Percentiles rank a stretch among this genome's conserved stretches.
Conservation (phyloP, 2,888 invertebrate genomes). For the Helleia helle region DNA sequence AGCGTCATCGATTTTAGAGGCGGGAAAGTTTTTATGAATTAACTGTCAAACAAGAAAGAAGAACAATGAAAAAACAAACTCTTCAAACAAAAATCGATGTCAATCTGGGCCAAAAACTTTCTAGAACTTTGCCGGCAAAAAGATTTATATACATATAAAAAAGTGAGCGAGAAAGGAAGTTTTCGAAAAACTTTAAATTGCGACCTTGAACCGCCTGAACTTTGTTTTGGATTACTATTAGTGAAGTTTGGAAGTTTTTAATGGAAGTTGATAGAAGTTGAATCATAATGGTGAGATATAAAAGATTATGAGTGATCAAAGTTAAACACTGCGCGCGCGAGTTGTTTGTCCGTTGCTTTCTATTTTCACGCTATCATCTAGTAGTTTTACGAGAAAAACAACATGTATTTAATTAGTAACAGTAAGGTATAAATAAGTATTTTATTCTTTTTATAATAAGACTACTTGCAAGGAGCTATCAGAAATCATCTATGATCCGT, state of each 20-base stretch:
- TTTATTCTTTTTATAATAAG: no score
- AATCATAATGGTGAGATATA: slow-evolving; percentile 27
- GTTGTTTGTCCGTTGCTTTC: no score
- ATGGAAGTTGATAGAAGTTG: slow-evolving; percentile 11
- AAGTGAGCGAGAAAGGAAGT: slow-evolving; percentile 69
- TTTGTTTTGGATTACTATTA: slow-evolving; percentile 73
- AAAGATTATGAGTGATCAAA: slow-evolving; percentile 21
- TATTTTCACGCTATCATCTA: no score
- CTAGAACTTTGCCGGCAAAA: slow-evolving; percentile 69
- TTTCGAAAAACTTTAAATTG: slow-evolving; percentile 76
- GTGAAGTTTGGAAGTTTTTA: slow-evolving; percentile 58
- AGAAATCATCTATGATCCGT: no score
- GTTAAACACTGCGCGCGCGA: background rate
- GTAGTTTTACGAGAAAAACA: no score
- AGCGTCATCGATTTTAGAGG: slow-evolving; percentile 64
- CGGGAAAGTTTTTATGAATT: slow-evolving; percentile 73
- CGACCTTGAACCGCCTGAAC: slow-evolving; percentile 72
- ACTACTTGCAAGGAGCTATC: no score
- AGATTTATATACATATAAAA: slow-evolving; percentile 75
- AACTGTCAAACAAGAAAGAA: slow-evolving; percentile 75
- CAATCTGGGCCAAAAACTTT: slow-evolving; percentile 75
- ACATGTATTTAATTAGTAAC: no score
- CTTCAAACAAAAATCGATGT: slow-evolving; percentile 75
- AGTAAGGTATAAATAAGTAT: no score
- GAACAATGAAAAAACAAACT: slow-evolving; percentile 75